Conservation (phyloP, 2,888 invertebrate species). For the Oligia strigilis region DNA sequence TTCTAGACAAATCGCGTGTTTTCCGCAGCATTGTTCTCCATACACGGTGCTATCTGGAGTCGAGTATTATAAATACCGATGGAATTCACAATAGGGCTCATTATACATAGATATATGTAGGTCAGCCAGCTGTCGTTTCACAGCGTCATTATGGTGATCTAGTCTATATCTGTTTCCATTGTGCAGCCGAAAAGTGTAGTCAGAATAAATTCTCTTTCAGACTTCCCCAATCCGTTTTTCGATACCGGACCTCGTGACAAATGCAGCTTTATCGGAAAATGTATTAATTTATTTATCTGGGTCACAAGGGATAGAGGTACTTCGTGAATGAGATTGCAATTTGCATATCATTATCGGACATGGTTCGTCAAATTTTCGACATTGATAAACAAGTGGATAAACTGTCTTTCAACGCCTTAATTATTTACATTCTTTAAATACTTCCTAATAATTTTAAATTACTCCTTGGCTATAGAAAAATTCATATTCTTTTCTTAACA, state of each 20-base stretch:
- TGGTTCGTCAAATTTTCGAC: conserved; percentile 16
- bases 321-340: conserved; percentile 24
- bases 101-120: conserved; percentile 41
- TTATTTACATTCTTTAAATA: not conserved
- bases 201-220: conserved; percentile 36
- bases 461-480: not conserved
- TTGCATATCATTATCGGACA: conserved; percentile 15
- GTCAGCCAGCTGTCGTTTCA: conserved; percentile 59
- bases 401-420: not conserved
- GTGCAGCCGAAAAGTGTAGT: conserved; percentile 36
- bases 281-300: conserved; percentile 32
- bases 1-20: not conserved
- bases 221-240: conserved; percentile 37
- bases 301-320: conserved; percentile 1
- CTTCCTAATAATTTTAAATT: not conserved
- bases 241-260: conserved; percentile 24
- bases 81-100: conserved; percentile 42
- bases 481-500: not conserved
- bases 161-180: conserved; percentile 44
- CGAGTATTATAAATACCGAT: conserved; percentile 32
- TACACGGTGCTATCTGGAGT: conserved; percentile 17
- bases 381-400: not conserved
- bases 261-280: conserved; percentile 18
- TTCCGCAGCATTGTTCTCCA: conserved; percentile 1
- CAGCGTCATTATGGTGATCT: conserved; percentile 46